Evolutionary conservation across 1,140 invertebrate species (phyloP).

Genomic region (Gryon sp.): DNA sequence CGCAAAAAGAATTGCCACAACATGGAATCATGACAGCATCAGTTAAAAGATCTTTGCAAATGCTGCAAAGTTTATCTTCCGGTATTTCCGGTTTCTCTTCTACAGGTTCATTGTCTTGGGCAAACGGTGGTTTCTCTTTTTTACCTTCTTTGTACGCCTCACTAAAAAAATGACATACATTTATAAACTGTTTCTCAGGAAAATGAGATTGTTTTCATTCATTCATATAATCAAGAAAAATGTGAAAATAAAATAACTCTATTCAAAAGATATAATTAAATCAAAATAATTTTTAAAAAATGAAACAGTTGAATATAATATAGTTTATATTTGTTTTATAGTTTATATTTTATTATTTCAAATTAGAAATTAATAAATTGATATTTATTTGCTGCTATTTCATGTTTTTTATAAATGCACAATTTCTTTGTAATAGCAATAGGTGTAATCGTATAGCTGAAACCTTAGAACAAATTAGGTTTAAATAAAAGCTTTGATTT

Average conservation of each 20-base stretch:
- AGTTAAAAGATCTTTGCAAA: conserved; percentile 95
- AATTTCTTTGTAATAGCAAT: no score
- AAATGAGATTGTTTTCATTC: conserved; percentile 10
- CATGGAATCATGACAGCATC: conserved; percentile 98
- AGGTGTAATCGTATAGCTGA: no score
- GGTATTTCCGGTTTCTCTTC: conserved; percentile 88
- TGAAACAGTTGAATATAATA: background rate
- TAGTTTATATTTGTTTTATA: no score
- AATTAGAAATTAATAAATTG: no score
- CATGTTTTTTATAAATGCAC: no score
- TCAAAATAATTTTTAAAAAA: background rate
- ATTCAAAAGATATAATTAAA: background rate
- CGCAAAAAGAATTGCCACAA: conserved; percentile 98
- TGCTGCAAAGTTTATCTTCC: conserved; percentile 92
- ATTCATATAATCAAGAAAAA: conserved; percentile 4
- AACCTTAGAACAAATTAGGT: no score
- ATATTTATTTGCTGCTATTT: no score
- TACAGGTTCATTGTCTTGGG: conserved; percentile 81
- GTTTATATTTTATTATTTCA: no score
- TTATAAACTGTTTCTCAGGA: no score
- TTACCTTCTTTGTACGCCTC: conserved; percentile 89
- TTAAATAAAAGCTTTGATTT: background rate
- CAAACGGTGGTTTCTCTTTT: conserved; percentile 83
- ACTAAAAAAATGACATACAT: conserved; percentile 77
- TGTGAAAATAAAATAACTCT: background rate